A percentile compares a stretch with the other conserved stretches of the same genome.
phyloP scores from a whole-genome alignment of 2,113 vertebrate species.

The Mastomys natalensis region DNA sequence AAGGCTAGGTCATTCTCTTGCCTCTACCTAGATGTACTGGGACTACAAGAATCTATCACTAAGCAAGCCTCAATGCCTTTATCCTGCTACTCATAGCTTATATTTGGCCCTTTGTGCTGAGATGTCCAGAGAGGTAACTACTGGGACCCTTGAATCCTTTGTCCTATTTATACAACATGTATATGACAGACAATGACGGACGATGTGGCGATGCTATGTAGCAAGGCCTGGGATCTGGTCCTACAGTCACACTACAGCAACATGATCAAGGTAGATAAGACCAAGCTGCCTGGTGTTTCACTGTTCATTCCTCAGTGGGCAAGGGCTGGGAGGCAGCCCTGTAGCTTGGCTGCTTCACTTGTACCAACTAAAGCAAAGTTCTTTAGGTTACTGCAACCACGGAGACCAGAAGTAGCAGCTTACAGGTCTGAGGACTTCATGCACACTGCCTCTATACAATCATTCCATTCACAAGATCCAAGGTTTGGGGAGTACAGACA shows the following conservation, averaged over 20 bases:
- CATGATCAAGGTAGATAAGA: accelerated
- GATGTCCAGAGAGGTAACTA: background rate
- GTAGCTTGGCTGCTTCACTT: background rate
- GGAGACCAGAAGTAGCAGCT: background rate
- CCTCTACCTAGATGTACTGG: background rate
- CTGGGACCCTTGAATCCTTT: accelerated
- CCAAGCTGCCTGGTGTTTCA: background rate
- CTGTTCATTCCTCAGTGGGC: background rate
- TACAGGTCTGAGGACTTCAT: background rate
- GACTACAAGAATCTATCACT: background rate
- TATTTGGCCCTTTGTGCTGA: background rate
- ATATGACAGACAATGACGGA: background rate
- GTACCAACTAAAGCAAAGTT: background rate
- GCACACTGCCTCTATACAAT: background rate
- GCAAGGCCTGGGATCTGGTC: background rate
- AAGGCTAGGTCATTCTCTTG: background rate
- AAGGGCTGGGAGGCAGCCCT: background rate
- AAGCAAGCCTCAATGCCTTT: background rate
- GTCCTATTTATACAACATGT: background rate
- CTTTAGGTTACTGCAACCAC: background rate
- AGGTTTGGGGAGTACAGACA: background rate
- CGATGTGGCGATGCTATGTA: background rate
- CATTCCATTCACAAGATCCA: background rate
- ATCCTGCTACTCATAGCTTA: background rate
- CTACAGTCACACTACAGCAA: background rate